Conservation (phyloP, 2,888 invertebrate genomes). For the Troilus luridus region DNA sequence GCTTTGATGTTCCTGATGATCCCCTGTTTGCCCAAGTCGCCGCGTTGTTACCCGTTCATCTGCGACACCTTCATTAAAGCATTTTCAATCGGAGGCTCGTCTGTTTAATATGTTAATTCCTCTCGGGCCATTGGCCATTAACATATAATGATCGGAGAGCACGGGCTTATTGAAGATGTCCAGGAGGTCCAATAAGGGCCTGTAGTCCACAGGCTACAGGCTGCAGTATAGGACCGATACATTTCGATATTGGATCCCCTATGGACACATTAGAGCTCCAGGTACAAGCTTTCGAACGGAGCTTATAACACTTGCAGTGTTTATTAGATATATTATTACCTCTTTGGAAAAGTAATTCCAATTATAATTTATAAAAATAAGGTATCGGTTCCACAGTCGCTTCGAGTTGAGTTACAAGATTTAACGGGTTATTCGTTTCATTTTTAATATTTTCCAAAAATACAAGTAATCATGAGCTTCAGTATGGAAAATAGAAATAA, state of each 20-base stretch:
- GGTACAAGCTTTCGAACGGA: background rate
- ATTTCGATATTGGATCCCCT: conserved; percentile 28
- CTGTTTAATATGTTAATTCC: conserved; percentile 44
- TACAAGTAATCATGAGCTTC: too few relatives aligned
- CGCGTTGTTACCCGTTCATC: background rate
- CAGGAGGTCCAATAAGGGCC: background rate
- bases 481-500: too few relatives aligned
- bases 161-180: background rate
- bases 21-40: conserved; percentile 7
- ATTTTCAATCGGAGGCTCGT: conserved; percentile 1
- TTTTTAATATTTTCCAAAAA: too few relatives aligned
- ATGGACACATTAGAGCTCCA: background rate
- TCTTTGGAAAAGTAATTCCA: background rate
- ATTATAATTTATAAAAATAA: background rate
- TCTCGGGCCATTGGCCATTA: background rate
- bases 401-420: too few relatives aligned
- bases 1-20: background rate
- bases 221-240: background rate
- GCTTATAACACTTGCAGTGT: background rate
- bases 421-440: too few relatives aligned
- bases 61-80: conserved; percentile 22
- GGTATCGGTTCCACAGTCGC: background rate
- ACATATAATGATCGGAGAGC: background rate
- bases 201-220: background rate
- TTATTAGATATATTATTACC: background rate